Percentiles rank a stretch among this genome's conserved stretches.
These are phyloP conservation scores for Dasysyrphus tricinctus DNA, from an alignment of 2,888 invertebrate species.

Conservation along the genomic window DNA sequence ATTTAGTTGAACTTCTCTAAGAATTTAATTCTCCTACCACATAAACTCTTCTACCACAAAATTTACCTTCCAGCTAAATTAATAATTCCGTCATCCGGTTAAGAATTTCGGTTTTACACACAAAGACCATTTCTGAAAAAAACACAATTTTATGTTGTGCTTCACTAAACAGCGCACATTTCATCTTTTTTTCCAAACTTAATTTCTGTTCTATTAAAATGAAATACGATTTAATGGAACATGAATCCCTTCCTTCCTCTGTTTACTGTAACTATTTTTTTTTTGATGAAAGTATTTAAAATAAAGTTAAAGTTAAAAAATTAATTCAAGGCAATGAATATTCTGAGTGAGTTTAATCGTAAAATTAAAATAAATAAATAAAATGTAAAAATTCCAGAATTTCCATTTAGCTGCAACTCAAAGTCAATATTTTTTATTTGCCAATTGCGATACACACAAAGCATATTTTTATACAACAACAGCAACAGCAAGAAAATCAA, in stretches of 20 bases:
- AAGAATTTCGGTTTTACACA: too few species aligned
- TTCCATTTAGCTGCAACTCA: constrained; percentile 20
- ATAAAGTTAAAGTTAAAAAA: constrained; percentile 26
- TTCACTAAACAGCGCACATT: too few species aligned
- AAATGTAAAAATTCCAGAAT: constrained; percentile 20
- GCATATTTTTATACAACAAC: constrained; percentile 1
- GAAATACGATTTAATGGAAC: too few species aligned
- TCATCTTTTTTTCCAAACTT: too few species aligned
- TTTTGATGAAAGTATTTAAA: background rate
- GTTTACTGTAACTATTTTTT: background rate
- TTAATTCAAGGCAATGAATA: constrained; percentile 31
- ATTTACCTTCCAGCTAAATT: too few species aligned
- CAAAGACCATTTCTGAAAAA: too few species aligned
- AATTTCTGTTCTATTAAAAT: too few species aligned
- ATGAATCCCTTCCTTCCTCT: background rate
- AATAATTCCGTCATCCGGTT: too few species aligned
- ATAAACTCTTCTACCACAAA: too few species aligned
- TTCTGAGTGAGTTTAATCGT: constrained; percentile 31
- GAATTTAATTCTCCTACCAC: too few species aligned
- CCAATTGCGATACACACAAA: background rate
- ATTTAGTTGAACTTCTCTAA: too few species aligned
- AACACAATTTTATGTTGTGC: too few species aligned
- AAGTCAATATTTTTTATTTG: constrained; percentile 32
- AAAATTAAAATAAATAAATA: constrained; percentile 33
- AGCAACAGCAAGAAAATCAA: background rate